A percentile compares a stretch with the other conserved stretches of the same genome.
Conservation (phyloP, 2,888 invertebrate genomes). For the Pedicia rivosa region DNA sequence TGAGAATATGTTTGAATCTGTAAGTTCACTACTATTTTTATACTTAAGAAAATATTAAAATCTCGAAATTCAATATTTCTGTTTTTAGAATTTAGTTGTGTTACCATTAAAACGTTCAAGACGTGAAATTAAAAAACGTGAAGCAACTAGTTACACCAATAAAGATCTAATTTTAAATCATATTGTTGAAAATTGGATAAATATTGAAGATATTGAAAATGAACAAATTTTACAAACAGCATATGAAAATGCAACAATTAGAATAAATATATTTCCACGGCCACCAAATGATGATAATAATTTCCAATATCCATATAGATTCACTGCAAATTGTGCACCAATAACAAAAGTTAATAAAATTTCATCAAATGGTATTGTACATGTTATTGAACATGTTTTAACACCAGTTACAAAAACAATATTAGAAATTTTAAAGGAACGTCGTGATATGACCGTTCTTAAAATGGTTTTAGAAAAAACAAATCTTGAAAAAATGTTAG, state of each 20-base stretch:
- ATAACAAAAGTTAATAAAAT: conserved; percentile 42
- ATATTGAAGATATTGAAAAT: conserved; percentile 39
- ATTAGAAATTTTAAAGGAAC: conserved; percentile 38
- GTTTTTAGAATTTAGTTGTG: conserved; percentile 33
- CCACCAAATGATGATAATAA: conserved; percentile 19
- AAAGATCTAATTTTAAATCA: conserved; percentile 39
- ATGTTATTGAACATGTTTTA: conserved; percentile 44
- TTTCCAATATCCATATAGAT: conserved; percentile 22
- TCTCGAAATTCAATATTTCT: conserved; percentile 3
- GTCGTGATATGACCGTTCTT: conserved; percentile 41
- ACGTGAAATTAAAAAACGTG: conserved; percentile 11
- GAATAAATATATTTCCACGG: conserved; percentile 22
- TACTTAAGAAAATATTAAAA: not conserved
- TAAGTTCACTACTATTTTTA: conserved; percentile 19
- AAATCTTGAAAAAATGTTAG: conserved; percentile 36
- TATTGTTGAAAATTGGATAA: conserved; percentile 37
- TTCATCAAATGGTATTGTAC: conserved; percentile 49
- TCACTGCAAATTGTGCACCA: conserved; percentile 51
- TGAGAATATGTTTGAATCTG: conserved; percentile 36
- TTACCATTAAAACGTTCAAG: conserved; percentile 16
- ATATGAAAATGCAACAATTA: conserved; percentile 23
- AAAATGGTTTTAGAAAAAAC: conserved; percentile 37
- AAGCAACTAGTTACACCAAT: conserved; percentile 25
- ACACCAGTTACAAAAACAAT: conserved; percentile 37
- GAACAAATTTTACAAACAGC: conserved; percentile 33